phyloP scores from a whole-genome alignment of 1,140 invertebrate genomes.

The Sitophilus oryzae region DNA sequence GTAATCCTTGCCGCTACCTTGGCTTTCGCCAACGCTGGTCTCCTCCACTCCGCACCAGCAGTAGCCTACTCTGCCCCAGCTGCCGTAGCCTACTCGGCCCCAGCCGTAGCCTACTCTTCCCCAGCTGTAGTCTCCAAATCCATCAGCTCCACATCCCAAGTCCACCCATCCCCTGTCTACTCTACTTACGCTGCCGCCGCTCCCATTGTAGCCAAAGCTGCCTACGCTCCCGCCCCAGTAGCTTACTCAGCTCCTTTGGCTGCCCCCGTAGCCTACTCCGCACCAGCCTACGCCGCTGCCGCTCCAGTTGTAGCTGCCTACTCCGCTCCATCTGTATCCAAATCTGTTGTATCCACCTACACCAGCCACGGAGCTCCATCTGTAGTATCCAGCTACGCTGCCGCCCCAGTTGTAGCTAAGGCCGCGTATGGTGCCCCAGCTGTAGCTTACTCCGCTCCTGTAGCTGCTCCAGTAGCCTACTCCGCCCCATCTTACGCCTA shows the following conservation, averaged over 20 bases:
- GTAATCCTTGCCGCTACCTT: slow-evolving; percentile 30
- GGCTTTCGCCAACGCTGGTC: slow-evolving; percentile 35
- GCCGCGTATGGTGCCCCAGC: background rate
- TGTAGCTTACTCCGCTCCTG: background rate
- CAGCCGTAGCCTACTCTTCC: background rate
- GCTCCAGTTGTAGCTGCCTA: slow-evolving; percentile 27
- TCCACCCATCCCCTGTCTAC: background rate
- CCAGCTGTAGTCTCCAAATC: background rate
- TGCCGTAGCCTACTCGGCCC: slow-evolving; percentile 1
- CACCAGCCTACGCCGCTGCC: slow-evolving; percentile 29
- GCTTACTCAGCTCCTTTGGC: slow-evolving; percentile 3
- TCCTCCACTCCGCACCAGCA: slow-evolving; percentile 18
- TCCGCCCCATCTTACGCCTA: background rate
- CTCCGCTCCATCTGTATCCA: slow-evolving; percentile 40
- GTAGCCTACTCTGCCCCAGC: slow-evolving; percentile 5
- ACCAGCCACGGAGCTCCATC: slow-evolving; percentile 47
- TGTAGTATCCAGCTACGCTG: slow-evolving; percentile 46
- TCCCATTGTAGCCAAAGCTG: slow-evolving; percentile 20
- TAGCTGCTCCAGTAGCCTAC: background rate
- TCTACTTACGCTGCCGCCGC: slow-evolving; percentile 1
- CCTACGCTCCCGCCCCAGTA: slow-evolving; percentile 18
- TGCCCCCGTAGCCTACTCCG: slow-evolving; percentile 13
- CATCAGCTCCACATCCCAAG: background rate
- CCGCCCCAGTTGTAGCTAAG: slow-evolving; percentile 36
- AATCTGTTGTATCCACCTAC: slow-evolving; percentile 48